These are phyloP conservation scores for Caenorhabditis sp. DNA, from an alignment of 2,888 invertebrate species.

Conservation along the genomic window DNA sequence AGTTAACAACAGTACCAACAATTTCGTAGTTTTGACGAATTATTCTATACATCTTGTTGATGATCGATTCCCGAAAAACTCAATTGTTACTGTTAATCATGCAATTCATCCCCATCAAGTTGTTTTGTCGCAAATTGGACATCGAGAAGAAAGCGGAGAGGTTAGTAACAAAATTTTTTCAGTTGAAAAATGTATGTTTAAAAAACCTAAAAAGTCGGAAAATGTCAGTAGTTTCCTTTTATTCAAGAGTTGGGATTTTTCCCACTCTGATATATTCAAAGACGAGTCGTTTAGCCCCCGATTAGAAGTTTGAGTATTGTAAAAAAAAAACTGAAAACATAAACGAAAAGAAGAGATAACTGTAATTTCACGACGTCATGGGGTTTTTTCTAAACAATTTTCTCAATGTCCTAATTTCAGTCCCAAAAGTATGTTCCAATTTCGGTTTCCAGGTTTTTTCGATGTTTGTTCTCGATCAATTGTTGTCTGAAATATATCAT, in stretches of 20 bases:
- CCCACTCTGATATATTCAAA: no score
- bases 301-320: no score
- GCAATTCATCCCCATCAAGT: slow-evolving; percentile 23
- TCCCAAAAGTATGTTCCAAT: not conserved
- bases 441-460: slow-evolving; percentile 14
- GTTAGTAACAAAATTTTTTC: slow-evolving; percentile 8
- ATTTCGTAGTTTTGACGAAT: slow-evolving; percentile 36
- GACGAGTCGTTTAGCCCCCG: no score
- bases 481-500: slow-evolving; percentile 9
- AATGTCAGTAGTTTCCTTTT: no score
- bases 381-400: no score
- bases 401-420: no score
- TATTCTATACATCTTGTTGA: slow-evolving; percentile 41
- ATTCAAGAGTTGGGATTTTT: no score
- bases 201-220: no score
- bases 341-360: no score
- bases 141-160: slow-evolving; percentile 5
- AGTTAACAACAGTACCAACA: slow-evolving; percentile 16
- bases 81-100: slow-evolving; percentile 33
- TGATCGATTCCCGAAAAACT: slow-evolving; percentile 41
- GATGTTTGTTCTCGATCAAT: slow-evolving; percentile 23
- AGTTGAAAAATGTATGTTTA: no score
- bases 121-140: not conserved
- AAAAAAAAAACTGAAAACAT: no score
- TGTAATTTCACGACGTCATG: no score